Evolutionary conservation across 2,888 invertebrate species (phyloP).

Genomic region (Ischnura elegans): DNA sequence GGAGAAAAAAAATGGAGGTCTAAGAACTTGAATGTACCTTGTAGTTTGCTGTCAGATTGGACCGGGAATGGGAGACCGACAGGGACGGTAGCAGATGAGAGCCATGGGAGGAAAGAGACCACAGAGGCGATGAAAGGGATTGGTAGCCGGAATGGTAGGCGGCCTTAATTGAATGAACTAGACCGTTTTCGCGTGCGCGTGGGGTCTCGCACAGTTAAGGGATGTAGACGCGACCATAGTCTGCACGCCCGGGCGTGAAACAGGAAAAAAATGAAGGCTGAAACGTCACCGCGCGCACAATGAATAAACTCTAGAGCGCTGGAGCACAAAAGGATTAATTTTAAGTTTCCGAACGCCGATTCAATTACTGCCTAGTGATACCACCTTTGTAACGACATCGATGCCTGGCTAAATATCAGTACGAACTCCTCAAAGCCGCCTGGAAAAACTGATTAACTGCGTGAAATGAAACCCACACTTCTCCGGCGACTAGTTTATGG

Average conservation of each 20-base stretch:
- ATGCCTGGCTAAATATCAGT: too few species aligned
- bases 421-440: too few species aligned
- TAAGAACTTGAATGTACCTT: too few species aligned
- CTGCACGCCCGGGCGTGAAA: background rate
- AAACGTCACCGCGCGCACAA: background rate
- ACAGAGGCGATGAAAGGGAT: background rate
- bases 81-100: too few species aligned
- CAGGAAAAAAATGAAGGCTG: background rate
- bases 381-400: too few species aligned
- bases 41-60: too few species aligned
- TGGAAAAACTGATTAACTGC: too few species aligned
- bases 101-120: background rate
- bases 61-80: background rate
- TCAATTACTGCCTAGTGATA: too few species aligned
- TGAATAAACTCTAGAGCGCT: background rate
- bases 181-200: background rate
- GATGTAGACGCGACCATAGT: background rate
- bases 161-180: slow-evolving; percentile 3
- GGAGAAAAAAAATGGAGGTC: too few species aligned
- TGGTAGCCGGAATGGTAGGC: background rate
- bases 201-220: background rate
- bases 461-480: too few species aligned
- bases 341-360: background rate
- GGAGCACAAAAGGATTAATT: background rate
- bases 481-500: too few species aligned